Evolutionary conservation across 2,797 vertebrate genomes (phyloP).

Genomic region (Serranus cabrilla): DNA sequence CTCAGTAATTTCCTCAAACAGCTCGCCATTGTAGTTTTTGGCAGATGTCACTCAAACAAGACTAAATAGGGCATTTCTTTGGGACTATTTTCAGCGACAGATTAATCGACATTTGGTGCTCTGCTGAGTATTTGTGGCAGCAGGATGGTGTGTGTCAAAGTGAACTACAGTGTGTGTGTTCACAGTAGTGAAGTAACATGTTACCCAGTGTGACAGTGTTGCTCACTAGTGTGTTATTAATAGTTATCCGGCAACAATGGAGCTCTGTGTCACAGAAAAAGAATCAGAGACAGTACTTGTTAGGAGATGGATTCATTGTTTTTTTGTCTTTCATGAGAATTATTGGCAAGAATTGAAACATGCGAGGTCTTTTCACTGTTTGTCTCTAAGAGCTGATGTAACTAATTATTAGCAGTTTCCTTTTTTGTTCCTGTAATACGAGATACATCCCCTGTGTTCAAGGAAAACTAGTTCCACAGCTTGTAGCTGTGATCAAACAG

Average conservation of each 20-base stretch:
- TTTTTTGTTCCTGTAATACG: neutral
- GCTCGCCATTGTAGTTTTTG: neutral
- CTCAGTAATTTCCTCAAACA: neutral
- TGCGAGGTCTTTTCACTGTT: neutral
- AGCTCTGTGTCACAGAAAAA: neutral
- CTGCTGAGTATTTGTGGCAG: neutral
- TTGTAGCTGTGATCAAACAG: neutral
- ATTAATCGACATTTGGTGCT: constrained; percentile 4
- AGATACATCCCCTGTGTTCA: neutral
- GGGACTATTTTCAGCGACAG: neutral
- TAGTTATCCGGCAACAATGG: neutral
- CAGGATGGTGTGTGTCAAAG: neutral
- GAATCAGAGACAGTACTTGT: neutral
- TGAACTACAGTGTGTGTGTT: neutral
- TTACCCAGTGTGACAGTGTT: neutral
- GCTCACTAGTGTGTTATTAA: neutral
- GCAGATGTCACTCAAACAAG: neutral
- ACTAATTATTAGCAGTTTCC: constrained; percentile 7
- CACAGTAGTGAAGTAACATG: neutral
- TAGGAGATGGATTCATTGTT: too few species aligned
- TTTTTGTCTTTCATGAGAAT: neutral
- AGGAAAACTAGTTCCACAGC: constrained; percentile 10
- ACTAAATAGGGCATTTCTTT: neutral
- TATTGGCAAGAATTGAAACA: neutral
- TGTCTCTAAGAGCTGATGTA: neutral